Base-by-base conservation (phyloP, 2,113 vertebrate genomes). In the Zosterops borbonicus region DNA sequence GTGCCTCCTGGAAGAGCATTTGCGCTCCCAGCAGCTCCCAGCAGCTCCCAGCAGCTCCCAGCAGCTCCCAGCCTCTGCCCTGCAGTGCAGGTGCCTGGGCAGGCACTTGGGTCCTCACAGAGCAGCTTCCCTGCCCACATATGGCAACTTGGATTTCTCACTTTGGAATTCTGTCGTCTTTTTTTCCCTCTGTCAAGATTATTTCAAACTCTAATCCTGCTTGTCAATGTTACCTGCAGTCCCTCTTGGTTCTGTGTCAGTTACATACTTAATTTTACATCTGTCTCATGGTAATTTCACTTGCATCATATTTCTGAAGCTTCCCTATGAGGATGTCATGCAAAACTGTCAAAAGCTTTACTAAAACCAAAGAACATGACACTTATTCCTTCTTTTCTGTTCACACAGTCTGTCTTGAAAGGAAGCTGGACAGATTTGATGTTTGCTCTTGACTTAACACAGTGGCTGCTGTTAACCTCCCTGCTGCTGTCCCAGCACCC, bases 221-320 rank as follows among this genome's bases (percentile, higher is more conserved):
- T 80, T 91, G 87, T 75, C 87, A 44, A 2, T 25, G 73, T 80
- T 52, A 59, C 42, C 29, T 86, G 33, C 27, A 35, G 33, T 92
- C 42, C n/a, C 55, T 63, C 63, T 58, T 2, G 28, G 21, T 37
- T 76, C 33, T 31, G 20, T 87, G 63, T 74, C 83, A 74, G 21
- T 86, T 77, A 90, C 21, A 60, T 74, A 20, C 52, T 77, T 92
- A 73, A 76, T 94, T 93, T 93, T 88, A 50, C 50, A 46, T 85
- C 41, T 21, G 25, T 82, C 62, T 58, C 42, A 29, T 13, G 52
- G 44, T 80, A 83, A 69, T 83, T 94, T 88, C 67, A 46, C 49
- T 90, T 80, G 46, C 46, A 47, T 70, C 27, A 13, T 65, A n/a
- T 59, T 90, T 77, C 90, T 83, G 31, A 81, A 74, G 27, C 46